Conservation (phyloP, 1,140 invertebrate species). For the fruit fly (Drosophila melanogaster) region DNA sequence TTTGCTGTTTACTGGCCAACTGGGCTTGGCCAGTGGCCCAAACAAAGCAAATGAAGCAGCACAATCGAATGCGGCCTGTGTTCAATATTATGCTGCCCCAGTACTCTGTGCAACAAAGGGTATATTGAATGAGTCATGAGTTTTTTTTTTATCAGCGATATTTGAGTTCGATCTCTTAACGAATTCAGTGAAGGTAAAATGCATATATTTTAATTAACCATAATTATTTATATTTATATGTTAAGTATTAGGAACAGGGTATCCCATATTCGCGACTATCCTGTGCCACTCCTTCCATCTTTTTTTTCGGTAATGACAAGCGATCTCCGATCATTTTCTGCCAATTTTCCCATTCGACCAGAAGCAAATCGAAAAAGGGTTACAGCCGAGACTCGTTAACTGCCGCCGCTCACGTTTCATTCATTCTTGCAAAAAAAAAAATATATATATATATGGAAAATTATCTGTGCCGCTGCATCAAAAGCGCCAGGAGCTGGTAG, state of each 20-base stretch:
- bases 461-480: constrained; percentile 67
- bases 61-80: constrained; percentile 30
- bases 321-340: constrained; percentile 69
- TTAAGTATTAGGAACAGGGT: not conserved
- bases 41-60: constrained; percentile 43
- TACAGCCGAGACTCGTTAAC: constrained; percentile 60
- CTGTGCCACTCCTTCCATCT: too few relatives aligned
- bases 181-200: too few relatives aligned
- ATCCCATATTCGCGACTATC: not conserved
- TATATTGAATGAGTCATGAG: not conserved
- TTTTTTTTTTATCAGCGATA: too few relatives aligned
- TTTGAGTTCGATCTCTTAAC: too few relatives aligned
- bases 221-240: too few relatives aligned
- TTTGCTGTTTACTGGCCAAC: constrained; percentile 42
- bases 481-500: constrained; percentile 50
- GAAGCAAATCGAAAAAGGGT: constrained; percentile 56
- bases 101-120: not conserved
- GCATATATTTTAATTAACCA: too few relatives aligned
- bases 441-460: constrained; percentile 73
- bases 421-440: constrained; percentile 2
- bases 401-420: constrained; percentile 66
- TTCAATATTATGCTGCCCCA: constrained; percentile 27
- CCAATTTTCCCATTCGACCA: constrained; percentile 52
- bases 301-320: constrained; percentile 49
- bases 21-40: constrained; percentile 60